These are phyloP conservation scores for Ormyrus thymus DNA, from an alignment of 2,888 invertebrate species.

Conservation along the genomic window DNA sequence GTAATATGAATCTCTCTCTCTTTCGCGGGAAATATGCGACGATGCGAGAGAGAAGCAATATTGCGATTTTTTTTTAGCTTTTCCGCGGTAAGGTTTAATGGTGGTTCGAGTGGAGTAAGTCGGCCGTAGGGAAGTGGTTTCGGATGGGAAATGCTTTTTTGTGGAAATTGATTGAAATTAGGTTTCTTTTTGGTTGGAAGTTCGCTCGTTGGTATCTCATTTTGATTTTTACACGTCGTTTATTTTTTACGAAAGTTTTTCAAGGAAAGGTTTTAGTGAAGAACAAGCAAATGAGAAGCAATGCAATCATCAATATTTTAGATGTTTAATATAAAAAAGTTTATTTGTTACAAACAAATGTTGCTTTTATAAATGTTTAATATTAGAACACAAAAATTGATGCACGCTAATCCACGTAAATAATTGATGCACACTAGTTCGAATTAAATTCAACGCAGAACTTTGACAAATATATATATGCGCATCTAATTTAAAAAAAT, in stretches of 20 bases:
- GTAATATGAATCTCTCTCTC: neutral
- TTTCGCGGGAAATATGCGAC: neutral
- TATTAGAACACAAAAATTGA: neutral
- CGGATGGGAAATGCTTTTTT: neutral
- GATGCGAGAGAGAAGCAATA: no score
- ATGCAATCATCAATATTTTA: neutral
- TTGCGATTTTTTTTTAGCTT: neutral
- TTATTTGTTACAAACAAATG: conserved; percentile 40
- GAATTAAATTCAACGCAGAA: conserved; percentile 7
- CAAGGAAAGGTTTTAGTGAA: no score
- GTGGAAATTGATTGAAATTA: neutral
- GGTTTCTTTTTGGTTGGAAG: no score
- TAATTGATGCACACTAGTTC: conserved; percentile 2
- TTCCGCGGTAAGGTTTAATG: neutral
- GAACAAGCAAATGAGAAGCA: neutral
- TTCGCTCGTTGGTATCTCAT: no score
- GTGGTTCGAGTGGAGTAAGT: neutral
- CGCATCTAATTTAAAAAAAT: neutral
- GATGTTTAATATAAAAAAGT: conserved; percentile 32
- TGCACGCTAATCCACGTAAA: conserved; percentile 3
- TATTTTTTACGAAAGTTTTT: no score
- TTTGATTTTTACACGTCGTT: no score
- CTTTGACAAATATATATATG: neutral
- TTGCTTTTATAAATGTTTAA: conserved; percentile 24
- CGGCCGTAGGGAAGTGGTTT: neutral